Evolutionary conservation across 92 coral and sea anemone species (phyloP).

Genomic region (Montipora capitata): DNA sequence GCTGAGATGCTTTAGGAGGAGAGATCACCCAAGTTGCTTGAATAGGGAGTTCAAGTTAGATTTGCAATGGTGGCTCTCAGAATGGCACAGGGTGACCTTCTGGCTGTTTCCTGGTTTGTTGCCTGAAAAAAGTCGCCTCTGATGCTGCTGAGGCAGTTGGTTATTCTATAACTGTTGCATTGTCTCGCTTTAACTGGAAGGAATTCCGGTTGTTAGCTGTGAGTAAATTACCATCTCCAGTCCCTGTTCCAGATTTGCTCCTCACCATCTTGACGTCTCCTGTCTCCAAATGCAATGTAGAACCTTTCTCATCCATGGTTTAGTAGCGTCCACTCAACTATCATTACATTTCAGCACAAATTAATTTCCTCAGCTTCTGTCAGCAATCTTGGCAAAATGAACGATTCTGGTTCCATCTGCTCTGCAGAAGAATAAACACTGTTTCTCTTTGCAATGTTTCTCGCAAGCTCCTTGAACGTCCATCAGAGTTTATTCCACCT

Average conservation of each 20-base stretch:
- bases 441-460: neutral
- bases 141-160: too few relatives aligned
- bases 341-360: neutral
- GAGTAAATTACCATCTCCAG: too few relatives aligned
- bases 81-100: too few relatives aligned
- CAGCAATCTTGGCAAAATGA: neutral
- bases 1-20: too few relatives aligned
- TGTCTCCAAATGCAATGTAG: neutral
- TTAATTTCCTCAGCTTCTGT: neutral
- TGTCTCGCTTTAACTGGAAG: too few relatives aligned
- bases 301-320: neutral
- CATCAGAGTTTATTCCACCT: neutral
- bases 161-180: too few relatives aligned
- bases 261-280: neutral
- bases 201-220: too few relatives aligned
- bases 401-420: neutral
- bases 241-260: conserved; percentile 15
- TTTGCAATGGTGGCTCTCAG: too few relatives aligned
- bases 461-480: neutral
- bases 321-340: neutral
- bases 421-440: neutral
- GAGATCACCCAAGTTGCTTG: too few relatives aligned
- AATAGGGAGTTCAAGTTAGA: too few relatives aligned
- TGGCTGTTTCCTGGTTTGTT: too few relatives aligned
- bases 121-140: too few relatives aligned